Conservation (phyloP, 1,140 invertebrate species). For the Sesamia nonagrioides region DNA sequence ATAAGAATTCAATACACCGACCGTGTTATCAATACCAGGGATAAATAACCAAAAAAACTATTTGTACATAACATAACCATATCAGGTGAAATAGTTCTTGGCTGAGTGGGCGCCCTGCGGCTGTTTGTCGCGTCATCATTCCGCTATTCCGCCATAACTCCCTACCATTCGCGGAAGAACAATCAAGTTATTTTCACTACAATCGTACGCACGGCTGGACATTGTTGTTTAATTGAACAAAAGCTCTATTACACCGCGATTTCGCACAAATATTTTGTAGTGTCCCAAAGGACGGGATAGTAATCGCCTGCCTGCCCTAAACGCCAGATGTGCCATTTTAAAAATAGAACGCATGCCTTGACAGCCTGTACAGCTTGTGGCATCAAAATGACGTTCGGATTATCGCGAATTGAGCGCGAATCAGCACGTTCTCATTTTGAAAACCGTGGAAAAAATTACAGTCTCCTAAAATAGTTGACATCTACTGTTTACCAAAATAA, state of each 20-base stretch:
- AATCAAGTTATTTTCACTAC: conserved; percentile 25
- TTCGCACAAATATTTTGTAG: conserved; percentile 15
- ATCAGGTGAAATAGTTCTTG: conserved; percentile 22
- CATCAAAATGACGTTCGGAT: conserved; percentile 9
- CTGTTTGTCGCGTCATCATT: conserved; percentile 37
- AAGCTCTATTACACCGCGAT: conserved; percentile 28
- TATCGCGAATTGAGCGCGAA: conserved; percentile 6
- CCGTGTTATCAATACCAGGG: conserved; percentile 32
- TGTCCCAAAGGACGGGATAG: conserved; percentile 3
- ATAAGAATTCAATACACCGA: conserved; percentile 8
- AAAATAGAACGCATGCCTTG: conserved; percentile 33
- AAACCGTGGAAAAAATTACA: background rate
- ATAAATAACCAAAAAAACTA: conserved; percentile 13
- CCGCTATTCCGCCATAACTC: conserved; percentile 22
- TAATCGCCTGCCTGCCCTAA: conserved; percentile 4
- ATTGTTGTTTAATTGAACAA: conserved; percentile 19
- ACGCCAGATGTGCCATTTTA: conserved; percentile 29
- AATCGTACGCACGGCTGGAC: conserved; percentile 3
- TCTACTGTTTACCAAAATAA: background rate
- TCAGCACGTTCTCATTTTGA: background rate
- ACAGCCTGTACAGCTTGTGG: background rate
- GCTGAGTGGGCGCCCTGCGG: background rate
- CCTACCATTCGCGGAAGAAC: conserved; percentile 25
- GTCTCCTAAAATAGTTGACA: background rate
- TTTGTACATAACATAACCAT: background rate